Base-by-base conservation (phyloP, 64 coral and sea anemone species). In the Actinia tenebrosa region DNA sequence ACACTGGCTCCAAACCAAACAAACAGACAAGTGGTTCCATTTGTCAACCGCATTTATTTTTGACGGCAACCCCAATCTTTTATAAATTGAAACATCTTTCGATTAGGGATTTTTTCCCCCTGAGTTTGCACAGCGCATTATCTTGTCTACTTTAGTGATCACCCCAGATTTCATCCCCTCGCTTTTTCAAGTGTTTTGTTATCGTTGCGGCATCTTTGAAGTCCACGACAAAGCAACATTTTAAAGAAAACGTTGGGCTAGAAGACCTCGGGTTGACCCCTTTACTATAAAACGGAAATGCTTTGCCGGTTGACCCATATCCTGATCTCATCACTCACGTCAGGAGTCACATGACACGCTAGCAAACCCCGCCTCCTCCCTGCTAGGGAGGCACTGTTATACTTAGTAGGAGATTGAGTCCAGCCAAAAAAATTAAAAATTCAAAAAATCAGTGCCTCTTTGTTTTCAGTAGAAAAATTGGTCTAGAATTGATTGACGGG, bases 251-350 rank as follows among this genome's bases (percentile, higher is more conserved):
- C 69, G 23, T 37, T 75, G 69, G 69, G 0, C 63, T 66, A 19
- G 63, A 23, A 66, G 23, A 14, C 69, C 27, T 75, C 25, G 26
- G 11, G 63, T 23, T 81, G 79, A 81, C 50, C 50, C 18, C 79
- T 81, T 81, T 53, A 20, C 9, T 81, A 22, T 5, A 81, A 81
- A 81, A 37, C 79, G 79, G 79, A 81, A 81, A 81, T 81, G 79
- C 79, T 81, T 66, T 53, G 79, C 53, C 79, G 79, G 79, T 81
- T 81, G 79, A 81, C 44, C 79, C 79, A 75, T 75, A 26, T 37
- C 27, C 14, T 42, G 69, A 75, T 75, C 69, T 75, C 69, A 75
- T 42, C 69, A 75, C 69, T 75, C n/a, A 75, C 69, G 25, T 42
- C 69, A 75, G 69, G n/a, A 22, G 22, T 75, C 69, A 75, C 69